Evolutionary conservation across 2,888 invertebrate species (phyloP).

Genomic region (Crematogaster levior): DNA sequence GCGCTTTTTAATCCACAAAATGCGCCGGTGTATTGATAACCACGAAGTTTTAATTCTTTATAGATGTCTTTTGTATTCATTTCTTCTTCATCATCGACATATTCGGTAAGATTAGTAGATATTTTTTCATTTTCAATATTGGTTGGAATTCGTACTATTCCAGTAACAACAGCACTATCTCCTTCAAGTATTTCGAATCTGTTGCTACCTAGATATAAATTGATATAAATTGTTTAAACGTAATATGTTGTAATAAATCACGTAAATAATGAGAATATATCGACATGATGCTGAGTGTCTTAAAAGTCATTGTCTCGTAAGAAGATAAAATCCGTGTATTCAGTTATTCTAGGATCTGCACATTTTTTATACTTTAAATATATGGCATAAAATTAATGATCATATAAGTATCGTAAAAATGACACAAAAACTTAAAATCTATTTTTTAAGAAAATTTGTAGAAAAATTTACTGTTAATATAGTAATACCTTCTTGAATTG

Average conservation of each 20-base stretch:
- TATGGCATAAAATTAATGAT: too few species aligned
- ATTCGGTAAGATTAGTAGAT: constrained; percentile 65
- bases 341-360: too few species aligned
- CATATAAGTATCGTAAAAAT: too few species aligned
- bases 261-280: too few species aligned
- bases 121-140: constrained; percentile 79
- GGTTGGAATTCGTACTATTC: constrained; percentile 88
- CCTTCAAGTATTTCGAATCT: constrained; percentile 89
- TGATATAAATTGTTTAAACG: not conserved
- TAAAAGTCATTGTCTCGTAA: too few species aligned
- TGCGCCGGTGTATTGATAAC: constrained; percentile 86
- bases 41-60: constrained; percentile 86
- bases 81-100: constrained; percentile 66
- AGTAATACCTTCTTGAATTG: constrained; percentile 79
- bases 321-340: too few species aligned
- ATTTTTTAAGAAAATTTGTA: too few species aligned
- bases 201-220: constrained; percentile 81
- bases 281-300: too few species aligned
- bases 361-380: too few species aligned
- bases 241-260: too few species aligned
- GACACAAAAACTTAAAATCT: too few species aligned
- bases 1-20: constrained; percentile 86
- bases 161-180: constrained; percentile 90
- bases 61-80: constrained; percentile 82
- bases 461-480: too few species aligned